Evolutionary conservation across 2,797 vertebrate genomes (phyloP), one percentile per base, ranked within the genome.

Genomic region (Aplochiton taeniatus): DNA sequence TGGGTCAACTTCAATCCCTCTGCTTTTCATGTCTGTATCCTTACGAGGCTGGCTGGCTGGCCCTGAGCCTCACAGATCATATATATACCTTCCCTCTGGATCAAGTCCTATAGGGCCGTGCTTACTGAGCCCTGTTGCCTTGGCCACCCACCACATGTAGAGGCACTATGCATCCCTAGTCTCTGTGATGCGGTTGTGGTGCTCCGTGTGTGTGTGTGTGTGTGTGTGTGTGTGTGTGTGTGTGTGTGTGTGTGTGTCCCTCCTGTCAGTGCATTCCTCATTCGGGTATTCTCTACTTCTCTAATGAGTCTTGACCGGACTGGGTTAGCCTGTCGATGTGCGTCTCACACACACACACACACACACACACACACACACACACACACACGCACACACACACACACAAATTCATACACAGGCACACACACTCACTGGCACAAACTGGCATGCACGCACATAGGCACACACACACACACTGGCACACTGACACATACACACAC

Each of bases 271-370:
- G 74, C 73, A 75, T 63, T 79, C 68, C 83, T 83, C 84, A 85
- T 84, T 81, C 63, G 31, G 74, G 82, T 81, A 79, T 84, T 87
- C 86, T 88, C 78, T 83, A 63, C 77, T 74, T 80, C 63, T 59
- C 85, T 90, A 91, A 91, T 90, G 84, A 90, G 77, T 76, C 78
- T 71, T 86, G 88, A 90, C 83, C 78, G 55, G 77, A 81, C 75
- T 84, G 75, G 84, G 81, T 85, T 88, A 85, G 72, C 78, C 84
- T 85, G 78, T 87, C 47, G 18, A 51, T 16, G 7, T 1, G 20
- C 48, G 43, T 62, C 48, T 11, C 48, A 50, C 60, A 51, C 48
- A 42, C 47, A 58, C 54, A 56, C 20, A 41, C 20, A 55, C 53
- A 41, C 20, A 55, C 53, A 41, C 53, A 41, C 53, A 8, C 20